Evolutionary conservation across 2,888 invertebrate genomes (phyloP), one percentile per base, ranked within the genome.

Genomic region (Argyra leucocephala): DNA sequence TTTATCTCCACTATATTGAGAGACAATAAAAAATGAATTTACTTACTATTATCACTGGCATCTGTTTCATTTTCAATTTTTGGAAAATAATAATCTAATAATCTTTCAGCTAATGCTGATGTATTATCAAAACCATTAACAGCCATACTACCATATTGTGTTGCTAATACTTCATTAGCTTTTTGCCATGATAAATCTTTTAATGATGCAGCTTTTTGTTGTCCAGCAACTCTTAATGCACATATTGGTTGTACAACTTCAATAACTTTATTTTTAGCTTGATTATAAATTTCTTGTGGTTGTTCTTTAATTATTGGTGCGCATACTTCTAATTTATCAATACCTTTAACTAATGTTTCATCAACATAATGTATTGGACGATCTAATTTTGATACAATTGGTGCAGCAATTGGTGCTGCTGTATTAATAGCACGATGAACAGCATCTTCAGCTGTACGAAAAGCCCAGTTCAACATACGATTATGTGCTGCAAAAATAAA

Each of bases 71-170:
- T 82, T 5, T 81, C 76, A 74, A 82, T 73, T 76, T 83, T 80
- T 23, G 87, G 91, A 70, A 91, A 83, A 76, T 89, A 90, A 73
- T 86, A 87, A 77, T 91, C 89, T 12, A 91, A 78, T 69, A 89
- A 81, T 67, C 85, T 84, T 80, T 91, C 89, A 22, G 90, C 88
- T 67, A 86, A 78, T 2, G 83, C 81, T 22, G 88, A 86, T 61
- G 89, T 87, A 3, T 81, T 82, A 74, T 89, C 89, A 22, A 90
- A 83, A 64, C 88, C 83, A 70, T 82, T 81, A 22, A 89, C 80
- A 0, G 88, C 88, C 72, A 84, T 83, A 74, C 83, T 85, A 3
- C 89, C 89, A 73, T 86, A 86, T 62, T 85, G 84, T 5, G 88
- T 87, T 36, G 85, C 85, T 62, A 89, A 81, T 64, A 89, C 83